Evolutionary conservation across 2,113 vertebrate genomes (phyloP), one percentile per base, ranked within the genome.

Genomic region (Dipodomys merriami): DNA sequence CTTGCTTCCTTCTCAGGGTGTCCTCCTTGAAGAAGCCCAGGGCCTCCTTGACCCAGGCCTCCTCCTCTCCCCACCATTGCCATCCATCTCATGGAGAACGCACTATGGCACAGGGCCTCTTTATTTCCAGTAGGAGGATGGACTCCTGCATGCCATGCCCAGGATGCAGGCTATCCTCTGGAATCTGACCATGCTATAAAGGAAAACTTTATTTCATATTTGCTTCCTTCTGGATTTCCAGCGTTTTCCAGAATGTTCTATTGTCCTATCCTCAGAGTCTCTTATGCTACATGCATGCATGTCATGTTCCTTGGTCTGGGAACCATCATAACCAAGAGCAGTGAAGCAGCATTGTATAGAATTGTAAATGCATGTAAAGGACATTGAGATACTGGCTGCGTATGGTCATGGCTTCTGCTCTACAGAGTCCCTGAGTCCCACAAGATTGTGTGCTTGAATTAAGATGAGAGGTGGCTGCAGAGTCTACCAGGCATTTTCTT

Each of bases 21-120:
- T 39, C 6, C 12, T 11, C 29, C 46, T 77, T 44, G 88, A 19
- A 49, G 19, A 7, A 57, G 39, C 53, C 39, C 2, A 1, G 16
- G 49, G 25, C 27, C 11, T 33, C 65, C 22, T 39, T 0, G 22
- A 7, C 76, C 2, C 1, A 33, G 39, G 19, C 33, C 46, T 10
- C 5, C 19, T 33, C 7, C 65, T 13, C 1, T 6, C 4, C 8
- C 1, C 39, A 18, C 71, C 18, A 6, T 10, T 3, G 3, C 18
- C 13, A 22, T 25, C 1, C 53, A 57, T 57, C 53, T 4, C 53
- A 13, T 57, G 53, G 49, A 57, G 53, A 16, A 57, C 4, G 12
- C 15, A 57, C 15, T 4, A 16, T 16, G 1, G 53, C 53, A 57
- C 53, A 16, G 15, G 53, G 15, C 53, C 57, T 19, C 46, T 67